Evolutionary conservation across 2,888 invertebrate genomes (phyloP).

Genomic region (Cancer borealis): DNA sequence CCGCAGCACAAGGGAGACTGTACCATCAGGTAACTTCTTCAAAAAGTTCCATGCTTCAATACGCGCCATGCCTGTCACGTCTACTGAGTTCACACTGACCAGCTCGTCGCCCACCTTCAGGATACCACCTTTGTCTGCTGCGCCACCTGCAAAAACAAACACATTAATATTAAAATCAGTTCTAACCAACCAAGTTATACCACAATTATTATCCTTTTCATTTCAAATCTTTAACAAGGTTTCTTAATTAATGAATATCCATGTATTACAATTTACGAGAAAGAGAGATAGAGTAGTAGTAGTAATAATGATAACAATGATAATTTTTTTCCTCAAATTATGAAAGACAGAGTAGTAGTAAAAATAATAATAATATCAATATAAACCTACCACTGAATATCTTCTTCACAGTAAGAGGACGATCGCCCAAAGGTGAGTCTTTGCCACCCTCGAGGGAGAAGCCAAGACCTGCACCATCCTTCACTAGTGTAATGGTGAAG

Average conservation of each 20-base stretch:
- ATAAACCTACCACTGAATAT: slow-evolving; percentile 90
- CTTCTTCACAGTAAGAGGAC: slow-evolving; percentile 93
- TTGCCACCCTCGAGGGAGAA: slow-evolving; percentile 96
- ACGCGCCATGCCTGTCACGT: slow-evolving; percentile 91
- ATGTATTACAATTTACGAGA: too few species aligned
- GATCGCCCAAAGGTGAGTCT: slow-evolving; percentile 93
- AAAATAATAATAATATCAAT: too few species aligned
- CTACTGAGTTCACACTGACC: slow-evolving; percentile 89
- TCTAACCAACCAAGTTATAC: too few species aligned
- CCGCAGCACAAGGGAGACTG: slow-evolving; percentile 85
- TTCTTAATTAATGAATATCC: too few species aligned
- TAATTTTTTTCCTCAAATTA: too few species aligned
- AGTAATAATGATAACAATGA: too few species aligned
- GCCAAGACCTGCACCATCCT: slow-evolving; percentile 93
- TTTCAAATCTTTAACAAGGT: too few species aligned
- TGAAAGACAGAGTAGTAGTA: too few species aligned
- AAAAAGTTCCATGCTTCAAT: slow-evolving; percentile 96
- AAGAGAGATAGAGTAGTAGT: too few species aligned
- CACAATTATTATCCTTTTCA: too few species aligned
- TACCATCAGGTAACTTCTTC: slow-evolving; percentile 92
- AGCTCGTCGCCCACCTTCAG: slow-evolving; percentile 93
- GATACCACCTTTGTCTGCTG: slow-evolving; percentile 91
- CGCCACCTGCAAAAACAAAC: slow-evolving; percentile 85
- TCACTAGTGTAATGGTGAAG: slow-evolving; percentile 82
- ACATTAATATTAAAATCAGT: not conserved